These are phyloP conservation scores for Ivindomyrus marchei DNA, from an alignment of 2,113 vertebrate genomes.

Conservation along the genomic window DNA sequence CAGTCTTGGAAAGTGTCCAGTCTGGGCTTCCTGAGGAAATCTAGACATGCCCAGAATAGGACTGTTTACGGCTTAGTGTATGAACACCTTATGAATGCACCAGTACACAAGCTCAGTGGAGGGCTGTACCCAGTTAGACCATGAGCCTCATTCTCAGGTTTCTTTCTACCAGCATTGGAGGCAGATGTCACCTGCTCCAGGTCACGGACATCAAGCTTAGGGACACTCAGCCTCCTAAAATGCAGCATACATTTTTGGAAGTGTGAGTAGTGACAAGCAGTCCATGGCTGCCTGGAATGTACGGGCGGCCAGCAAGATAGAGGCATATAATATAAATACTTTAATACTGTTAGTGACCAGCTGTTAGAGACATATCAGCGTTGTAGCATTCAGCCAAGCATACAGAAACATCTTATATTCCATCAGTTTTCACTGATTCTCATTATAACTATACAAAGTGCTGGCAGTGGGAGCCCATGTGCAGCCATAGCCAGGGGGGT, in stretches of 20 bases:
- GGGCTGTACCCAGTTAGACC: constrained; percentile 7
- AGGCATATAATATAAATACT: not conserved
- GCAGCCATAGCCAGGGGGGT: not conserved
- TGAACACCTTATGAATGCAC: constrained; percentile 17
- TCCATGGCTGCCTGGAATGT: not conserved
- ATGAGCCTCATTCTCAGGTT: not conserved
- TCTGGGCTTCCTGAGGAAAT: not conserved
- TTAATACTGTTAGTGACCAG: not conserved
- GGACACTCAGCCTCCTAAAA: not conserved
- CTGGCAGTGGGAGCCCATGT: not conserved
- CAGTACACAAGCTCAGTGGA: constrained; percentile 38
- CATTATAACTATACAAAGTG: not conserved
- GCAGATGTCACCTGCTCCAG: constrained; percentile 25
- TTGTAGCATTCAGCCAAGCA: not conserved
- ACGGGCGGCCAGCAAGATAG: not conserved
- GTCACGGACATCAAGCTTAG: constrained; percentile 16
- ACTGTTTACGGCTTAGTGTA: not conserved
- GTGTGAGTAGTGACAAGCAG: not conserved
- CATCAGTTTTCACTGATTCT: not conserved
- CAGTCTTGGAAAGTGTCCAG: not conserved
- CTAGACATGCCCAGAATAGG: not conserved
- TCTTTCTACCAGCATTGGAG: not conserved
- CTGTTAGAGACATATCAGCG: not conserved
- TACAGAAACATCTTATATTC: not conserved
- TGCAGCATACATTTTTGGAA: not conserved